These are phyloP conservation scores for Bufo gargarizans DNA, from an alignment of 2,113 vertebrate genomes.

Conservation along the genomic window DNA sequence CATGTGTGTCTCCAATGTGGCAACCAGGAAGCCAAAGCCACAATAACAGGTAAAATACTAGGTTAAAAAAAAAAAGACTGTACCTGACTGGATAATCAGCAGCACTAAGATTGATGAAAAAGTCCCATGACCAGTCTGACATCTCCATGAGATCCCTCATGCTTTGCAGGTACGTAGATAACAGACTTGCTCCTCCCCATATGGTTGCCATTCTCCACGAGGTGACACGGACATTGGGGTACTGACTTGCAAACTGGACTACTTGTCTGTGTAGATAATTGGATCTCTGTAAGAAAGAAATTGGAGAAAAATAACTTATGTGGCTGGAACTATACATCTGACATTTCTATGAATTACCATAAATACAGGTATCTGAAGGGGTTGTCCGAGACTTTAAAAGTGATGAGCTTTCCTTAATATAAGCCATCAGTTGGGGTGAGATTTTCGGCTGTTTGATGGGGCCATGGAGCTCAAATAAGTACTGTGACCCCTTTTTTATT, in stretches of 20 bases:
- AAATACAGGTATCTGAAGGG: background rate
- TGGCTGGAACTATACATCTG: background rate
- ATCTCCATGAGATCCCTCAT: slow-evolving; percentile 95
- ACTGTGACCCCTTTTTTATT: too few relatives aligned
- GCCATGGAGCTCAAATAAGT: too few relatives aligned
- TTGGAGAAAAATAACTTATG: slow-evolving; percentile 36
- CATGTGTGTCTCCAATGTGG: too few relatives aligned
- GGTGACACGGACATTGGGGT: slow-evolving; percentile 90
- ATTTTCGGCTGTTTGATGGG: too few relatives aligned
- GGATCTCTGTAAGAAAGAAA: slow-evolving; percentile 80
- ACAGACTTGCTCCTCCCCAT: slow-evolving; percentile 96
- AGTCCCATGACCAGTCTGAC: slow-evolving; percentile 97
- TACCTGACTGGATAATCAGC: slow-evolving; percentile 98
- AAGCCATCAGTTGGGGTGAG: too few relatives aligned
- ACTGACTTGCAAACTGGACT: slow-evolving; percentile 79
- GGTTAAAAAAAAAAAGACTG: background rate
- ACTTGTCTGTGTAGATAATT: slow-evolving; percentile 94
- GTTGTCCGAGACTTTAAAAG: too few relatives aligned
- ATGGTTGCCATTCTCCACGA: slow-evolving; percentile 98
- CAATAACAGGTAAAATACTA: background rate
- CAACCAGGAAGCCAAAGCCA: too few relatives aligned
- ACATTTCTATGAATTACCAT: background rate
- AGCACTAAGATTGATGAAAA: slow-evolving; percentile 99
- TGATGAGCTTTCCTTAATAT: too few relatives aligned
- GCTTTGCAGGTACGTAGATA: slow-evolving; percentile 92